These are phyloP conservation scores for Phalanger gymnotis DNA, from an alignment of 2,797 vertebrate genomes.

Conservation along the genomic window DNA sequence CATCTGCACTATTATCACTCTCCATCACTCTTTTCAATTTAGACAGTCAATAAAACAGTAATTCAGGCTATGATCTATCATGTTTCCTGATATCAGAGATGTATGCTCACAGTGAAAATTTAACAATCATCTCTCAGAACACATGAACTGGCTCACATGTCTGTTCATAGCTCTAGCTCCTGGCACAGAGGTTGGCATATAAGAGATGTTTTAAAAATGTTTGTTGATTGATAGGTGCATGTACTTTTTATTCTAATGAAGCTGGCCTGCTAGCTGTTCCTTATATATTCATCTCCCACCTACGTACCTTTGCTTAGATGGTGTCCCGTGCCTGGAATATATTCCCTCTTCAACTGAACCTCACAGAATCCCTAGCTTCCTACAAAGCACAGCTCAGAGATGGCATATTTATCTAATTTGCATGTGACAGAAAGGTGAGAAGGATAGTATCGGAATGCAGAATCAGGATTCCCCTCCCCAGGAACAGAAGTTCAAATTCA, in stretches of 20 bases:
- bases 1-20: background rate
- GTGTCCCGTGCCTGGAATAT: background rate
- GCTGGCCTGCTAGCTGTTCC: background rate
- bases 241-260: background rate
- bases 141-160: background rate
- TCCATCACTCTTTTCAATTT: background rate
- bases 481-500: background rate
- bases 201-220: background rate
- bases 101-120: background rate
- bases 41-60: background rate
- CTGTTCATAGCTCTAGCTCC: background rate
- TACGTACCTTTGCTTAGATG: background rate
- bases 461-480: background rate
- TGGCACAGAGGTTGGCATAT: background rate
- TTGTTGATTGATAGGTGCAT: background rate
- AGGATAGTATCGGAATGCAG: background rate
- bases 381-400: background rate
- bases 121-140: background rate
- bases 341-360: background rate
- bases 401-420: background rate
- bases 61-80: background rate
- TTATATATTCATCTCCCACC: background rate
- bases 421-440: background rate
- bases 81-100: background rate
- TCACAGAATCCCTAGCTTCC: background rate